Base-by-base conservation (phyloP, 2,797 vertebrate species). In the Carapus acus region DNA sequence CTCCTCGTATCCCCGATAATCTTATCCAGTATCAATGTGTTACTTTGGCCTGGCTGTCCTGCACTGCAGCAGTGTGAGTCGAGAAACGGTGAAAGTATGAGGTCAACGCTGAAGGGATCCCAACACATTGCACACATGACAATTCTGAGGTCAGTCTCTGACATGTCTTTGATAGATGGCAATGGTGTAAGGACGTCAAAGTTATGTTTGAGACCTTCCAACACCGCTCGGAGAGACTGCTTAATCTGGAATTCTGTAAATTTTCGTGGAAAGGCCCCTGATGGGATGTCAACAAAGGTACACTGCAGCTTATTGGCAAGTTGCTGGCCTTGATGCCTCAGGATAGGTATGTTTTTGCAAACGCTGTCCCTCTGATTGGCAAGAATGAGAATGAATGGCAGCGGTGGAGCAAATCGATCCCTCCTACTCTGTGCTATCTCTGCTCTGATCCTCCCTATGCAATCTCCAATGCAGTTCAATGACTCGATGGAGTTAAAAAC, bases 51-150 rank as follows among this genome's bases (percentile, higher is more conserved):
- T 21, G 93, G 93, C 71, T 94, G 94, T 56, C 94, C 94, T 21
- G 95, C 96, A 18, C 94, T 96, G 49, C 96, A 99, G 72, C 90
- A 94, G 53, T 94, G 96, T 1, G 96, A 99, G 59, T 99, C 96
- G 8, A 99, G 86, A 78, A 99, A 99, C 0, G 96, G 96, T 17
- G 96, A 97, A 73, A 99, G 93, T 84, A 99, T 98, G 75, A 98
- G 93, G 85, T 98, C 94, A 39, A 97, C 93, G 19, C 94, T 98
- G 74, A 99, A 99, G 0, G 95, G 96, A 83, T 99, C 96, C 48
- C 96, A 96, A 85, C 96, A 99, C 96, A 99, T 97, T 67, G 93
- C 96, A 67, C 95, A 99, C 96, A 99, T 99, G 29, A 98, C 94
- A 49, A 99, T 98, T 69, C 96, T 88, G 40, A 99, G 84, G 74